Base-by-base conservation (phyloP, 2,113 vertebrate species). In the Mesitornis unicolor region DNA sequence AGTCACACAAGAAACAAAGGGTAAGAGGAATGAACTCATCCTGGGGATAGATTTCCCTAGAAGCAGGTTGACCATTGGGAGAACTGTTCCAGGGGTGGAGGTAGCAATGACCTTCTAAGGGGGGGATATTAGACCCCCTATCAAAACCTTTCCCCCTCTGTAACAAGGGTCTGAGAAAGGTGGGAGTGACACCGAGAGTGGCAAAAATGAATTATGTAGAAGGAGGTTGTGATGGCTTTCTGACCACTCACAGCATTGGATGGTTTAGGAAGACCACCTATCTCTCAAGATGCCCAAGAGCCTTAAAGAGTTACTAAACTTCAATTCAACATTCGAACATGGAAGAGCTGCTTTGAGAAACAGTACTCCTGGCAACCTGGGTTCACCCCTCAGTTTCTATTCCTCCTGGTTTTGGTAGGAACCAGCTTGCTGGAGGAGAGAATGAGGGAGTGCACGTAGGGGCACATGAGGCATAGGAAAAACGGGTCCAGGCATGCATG, bases 111-210 rank as follows among this genome's bases (percentile, higher is more conserved):
- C 17, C 18, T 53, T 11, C 42, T 47, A 70, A 7, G 7, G 19
- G 0, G 11, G 9, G 18, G 0, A 0, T 13, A 63, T 25, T 26
- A 74, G 71, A 42, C 29, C 51, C 33, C n/a, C 17, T 31, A 45
- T 33, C 68, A 77, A 40, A 90, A 22, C 29, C 33, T 87, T 67
- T 81, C 33, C 33, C 80, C 10, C 38, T 78, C 76, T 70, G 13
- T 38, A 71, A 64, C 18, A 87, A 71, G 11, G 24, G n/a, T 20
- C 53, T 68, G 57, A 65, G 40, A 65, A 69, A 40, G 13, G 12
- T 15, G 5, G 17, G 42, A 4, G 9, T 50, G 11, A 50, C 47
- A 60, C 2, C 6, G 19, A 13, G 11, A 25, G 9, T 11, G 36
- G 56, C 26, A 78, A 90, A 92, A 83, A 5, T 7, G 13, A 40